Percentiles rank a stretch among this genome's conserved stretches.
Conservation (phyloP, 2,888 invertebrate species). For the Campopleginae sp. region DNA sequence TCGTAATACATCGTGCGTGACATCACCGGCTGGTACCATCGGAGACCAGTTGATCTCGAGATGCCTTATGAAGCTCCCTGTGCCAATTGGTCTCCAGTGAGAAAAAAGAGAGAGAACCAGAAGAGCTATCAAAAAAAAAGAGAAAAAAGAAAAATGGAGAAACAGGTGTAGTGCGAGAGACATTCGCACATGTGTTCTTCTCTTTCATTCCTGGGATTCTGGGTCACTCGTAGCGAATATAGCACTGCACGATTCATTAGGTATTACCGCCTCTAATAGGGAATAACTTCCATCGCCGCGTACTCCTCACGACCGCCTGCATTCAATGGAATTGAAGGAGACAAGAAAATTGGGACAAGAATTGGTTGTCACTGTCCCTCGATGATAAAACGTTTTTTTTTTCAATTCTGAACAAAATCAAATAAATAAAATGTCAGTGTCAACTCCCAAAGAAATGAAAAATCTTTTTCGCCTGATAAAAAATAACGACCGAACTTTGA, state of each 20-base stretch:
- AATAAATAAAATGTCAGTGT: background rate
- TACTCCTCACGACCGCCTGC: background rate
- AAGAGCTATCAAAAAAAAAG: constrained; percentile 34
- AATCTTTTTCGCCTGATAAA: background rate
- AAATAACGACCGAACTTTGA: background rate
- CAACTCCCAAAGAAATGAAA: background rate
- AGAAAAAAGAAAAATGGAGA: background rate
- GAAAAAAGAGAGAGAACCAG: constrained; percentile 11
- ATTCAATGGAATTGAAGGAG: background rate
- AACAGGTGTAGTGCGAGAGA: constrained; percentile 50
- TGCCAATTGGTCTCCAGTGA: constrained; percentile 11
- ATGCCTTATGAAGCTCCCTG: constrained; percentile 45
- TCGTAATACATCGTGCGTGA: constrained; percentile 43
- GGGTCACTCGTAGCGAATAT: constrained; percentile 55
- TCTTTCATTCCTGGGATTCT: constrained; percentile 45
- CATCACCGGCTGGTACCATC: constrained; percentile 62
- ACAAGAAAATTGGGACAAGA: background rate
- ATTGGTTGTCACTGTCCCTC: background rate
- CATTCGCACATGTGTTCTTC: constrained; percentile 33
- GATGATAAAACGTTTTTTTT: background rate
- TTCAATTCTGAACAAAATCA: background rate
- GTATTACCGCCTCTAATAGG: constrained; percentile 3
- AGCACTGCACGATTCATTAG: constrained; percentile 4
- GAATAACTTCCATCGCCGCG: constrained; percentile 8
- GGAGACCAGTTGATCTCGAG: constrained; percentile 59